Evolutionary conservation across 1,140 invertebrate species (phyloP).

Genomic region (Drosophila grimshawi): DNA sequence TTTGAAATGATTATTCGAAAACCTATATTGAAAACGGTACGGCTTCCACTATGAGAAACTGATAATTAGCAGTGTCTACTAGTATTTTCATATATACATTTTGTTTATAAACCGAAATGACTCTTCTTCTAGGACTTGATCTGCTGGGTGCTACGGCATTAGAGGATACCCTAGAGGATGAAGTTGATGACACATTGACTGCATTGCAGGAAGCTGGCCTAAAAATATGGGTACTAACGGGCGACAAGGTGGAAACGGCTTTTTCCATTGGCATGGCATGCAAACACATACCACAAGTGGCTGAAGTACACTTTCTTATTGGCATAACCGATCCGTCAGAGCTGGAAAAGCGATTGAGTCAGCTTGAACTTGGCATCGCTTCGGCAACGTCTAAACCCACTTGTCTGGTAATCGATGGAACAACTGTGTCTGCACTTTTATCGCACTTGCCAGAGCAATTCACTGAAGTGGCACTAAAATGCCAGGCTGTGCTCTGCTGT

Average conservation of each 20-base stretch:
- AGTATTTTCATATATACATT: neutral
- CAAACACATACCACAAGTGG: conserved; percentile 89
- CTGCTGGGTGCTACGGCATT: conserved; percentile 92
- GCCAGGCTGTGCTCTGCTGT: conserved; percentile 90
- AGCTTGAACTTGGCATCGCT: conserved; percentile 15
- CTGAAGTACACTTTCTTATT: conserved; percentile 87
- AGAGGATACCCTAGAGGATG: conserved; percentile 93
- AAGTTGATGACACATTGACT: conserved; percentile 90
- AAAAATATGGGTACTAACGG: conserved; percentile 91
- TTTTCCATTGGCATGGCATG: conserved; percentile 90
- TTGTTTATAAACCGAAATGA: neutral
- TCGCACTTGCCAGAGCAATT: conserved; percentile 85
- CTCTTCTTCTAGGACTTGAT: conserved; percentile 84
- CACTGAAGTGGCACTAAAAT: conserved; percentile 86
- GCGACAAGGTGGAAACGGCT: conserved; percentile 92
- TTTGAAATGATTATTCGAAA: no score
- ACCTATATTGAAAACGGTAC: no score
- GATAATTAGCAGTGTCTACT: neutral
- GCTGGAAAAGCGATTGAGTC: conserved; percentile 55
- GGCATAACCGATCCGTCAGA: conserved; percentile 83
- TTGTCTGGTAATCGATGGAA: conserved; percentile 89
- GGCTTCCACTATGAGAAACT: no score
- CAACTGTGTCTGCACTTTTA: conserved; percentile 86
- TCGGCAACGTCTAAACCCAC: conserved; percentile 59
- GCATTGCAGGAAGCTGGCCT: conserved; percentile 89